Evolutionary conservation across 2,888 invertebrate species (phyloP), one percentile per base, ranked within the genome.

Genomic region (Dione vanillae): DNA sequence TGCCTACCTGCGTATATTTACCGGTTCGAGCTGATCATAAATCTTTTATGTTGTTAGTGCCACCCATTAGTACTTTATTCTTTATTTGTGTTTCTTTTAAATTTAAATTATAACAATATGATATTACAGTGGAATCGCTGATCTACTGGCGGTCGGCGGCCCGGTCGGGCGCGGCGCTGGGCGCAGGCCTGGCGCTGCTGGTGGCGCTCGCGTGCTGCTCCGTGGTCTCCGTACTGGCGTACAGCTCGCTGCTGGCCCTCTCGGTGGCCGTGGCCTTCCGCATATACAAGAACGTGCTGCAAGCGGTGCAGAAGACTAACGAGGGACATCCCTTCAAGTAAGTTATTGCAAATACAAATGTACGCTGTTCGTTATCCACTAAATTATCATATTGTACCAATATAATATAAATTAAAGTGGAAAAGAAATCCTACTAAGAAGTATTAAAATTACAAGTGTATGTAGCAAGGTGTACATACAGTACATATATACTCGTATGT

Each of bases 261-360:
- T 94, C 95, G 75, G 97, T 96, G 83, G 98, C 99, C 82, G 95
- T 99, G 88, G 96, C 96, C 89, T 99, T 98, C 96, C 96, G 99
- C 87, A 95, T 99, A 88, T 99, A 99, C 96, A 98, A 98, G 95
- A 97, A 97, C 89, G 96, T 98, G 84, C 95, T 98, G 89, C 97
- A 98, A 87, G 98, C 98, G 78, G 96, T 99, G 79, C 98, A 99
- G 94, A 99, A 99, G 94, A 98, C 98, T 81, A 96, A 96, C 79
- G 98, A 99, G 86, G 98, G 98, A 85, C 98, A 99, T 93, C 99
- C 99, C 72, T 99, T 99, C 96, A 98, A 98, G 98, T 98, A 85
- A 96, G 96, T 94, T 10, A 6, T 11, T 49, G 11, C 19, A 19
- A 11, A 3, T 19, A 7, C 16, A 47, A 27, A 5, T 27, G 27